phyloP scores from a whole-genome alignment of 1,140 invertebrate genomes.

The Drosophila pectinifera region DNA sequence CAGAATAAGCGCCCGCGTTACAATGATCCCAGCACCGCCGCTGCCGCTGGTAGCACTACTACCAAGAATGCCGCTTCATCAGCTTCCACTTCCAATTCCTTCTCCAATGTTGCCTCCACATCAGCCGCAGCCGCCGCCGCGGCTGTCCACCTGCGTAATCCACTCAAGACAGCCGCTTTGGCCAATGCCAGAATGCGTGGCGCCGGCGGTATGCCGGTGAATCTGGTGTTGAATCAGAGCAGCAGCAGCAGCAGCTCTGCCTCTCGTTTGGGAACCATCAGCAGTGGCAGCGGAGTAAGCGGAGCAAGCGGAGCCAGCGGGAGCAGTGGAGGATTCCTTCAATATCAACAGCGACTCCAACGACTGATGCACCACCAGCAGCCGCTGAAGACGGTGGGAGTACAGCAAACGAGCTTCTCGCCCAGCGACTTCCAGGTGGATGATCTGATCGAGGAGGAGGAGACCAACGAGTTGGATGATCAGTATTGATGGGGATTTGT shows the following conservation, averaged over 20 bases:
- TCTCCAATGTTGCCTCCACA: slow-evolving; percentile 6
- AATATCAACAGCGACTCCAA: not conserved
- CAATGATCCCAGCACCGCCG: slow-evolving; percentile 50
- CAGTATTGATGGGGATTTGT: slow-evolving; percentile 35
- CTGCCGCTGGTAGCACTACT: not conserved
- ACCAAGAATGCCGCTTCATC: not conserved
- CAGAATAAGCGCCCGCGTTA: slow-evolving; percentile 73
- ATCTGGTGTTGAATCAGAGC: slow-evolving; percentile 30
- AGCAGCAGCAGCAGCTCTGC: slow-evolving; percentile 17
- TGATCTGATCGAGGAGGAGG: slow-evolving; percentile 68
- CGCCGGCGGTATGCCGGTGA: not conserved
- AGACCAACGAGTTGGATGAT: slow-evolving; percentile 34
- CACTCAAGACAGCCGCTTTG: slow-evolving; percentile 25
- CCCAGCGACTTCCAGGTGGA: slow-evolving; percentile 64
- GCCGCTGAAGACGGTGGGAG: slow-evolving; percentile 1
- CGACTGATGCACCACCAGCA: not conserved
- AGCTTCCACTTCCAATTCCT: slow-evolving; percentile 8
- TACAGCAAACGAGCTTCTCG: slow-evolving; percentile 30
- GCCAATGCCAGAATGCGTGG: slow-evolving; percentile 17
- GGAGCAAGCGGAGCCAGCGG: not conserved
- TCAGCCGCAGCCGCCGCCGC: not conserved
- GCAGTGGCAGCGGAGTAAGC: not conserved
- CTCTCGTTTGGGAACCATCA: slow-evolving; percentile 16
- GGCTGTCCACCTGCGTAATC: slow-evolving; percentile 23
- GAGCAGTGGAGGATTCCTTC: slow-evolving; percentile 1